Percentiles rank a stretch among this genome's conserved stretches.
phyloP scores from a whole-genome alignment of 2,888 invertebrate species.

The Brachyptera putata region DNA sequence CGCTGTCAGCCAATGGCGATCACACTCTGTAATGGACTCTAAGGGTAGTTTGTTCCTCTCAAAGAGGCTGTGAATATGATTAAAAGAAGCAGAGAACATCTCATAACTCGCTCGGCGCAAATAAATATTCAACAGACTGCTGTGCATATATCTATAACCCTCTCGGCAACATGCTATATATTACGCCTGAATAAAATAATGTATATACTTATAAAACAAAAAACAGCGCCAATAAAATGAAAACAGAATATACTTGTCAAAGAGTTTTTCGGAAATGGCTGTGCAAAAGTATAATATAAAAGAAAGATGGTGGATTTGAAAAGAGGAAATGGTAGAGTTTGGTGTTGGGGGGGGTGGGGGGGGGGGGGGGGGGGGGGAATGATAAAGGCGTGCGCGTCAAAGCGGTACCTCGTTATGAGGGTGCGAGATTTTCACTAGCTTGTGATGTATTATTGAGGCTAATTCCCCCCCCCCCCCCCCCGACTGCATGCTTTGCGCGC shows the following conservation, averaged over 20 bases:
- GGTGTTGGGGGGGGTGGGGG: neutral
- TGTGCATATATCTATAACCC: neutral
- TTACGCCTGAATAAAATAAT: conserved; percentile 31
- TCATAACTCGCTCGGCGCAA: neutral
- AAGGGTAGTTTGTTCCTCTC: conserved; percentile 7
- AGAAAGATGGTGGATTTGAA: conserved; percentile 11
- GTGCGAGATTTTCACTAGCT: conserved; percentile 19
- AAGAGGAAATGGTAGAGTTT: neutral
- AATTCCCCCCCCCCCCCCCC: conserved; percentile 28
- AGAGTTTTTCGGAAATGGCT: conserved; percentile 4
- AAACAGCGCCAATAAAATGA: conserved; percentile 19
- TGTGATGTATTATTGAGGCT: conserved; percentile 32
- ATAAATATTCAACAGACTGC: conserved; percentile 10
- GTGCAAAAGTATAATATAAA: conserved; percentile 6
- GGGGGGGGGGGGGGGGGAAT: neutral
- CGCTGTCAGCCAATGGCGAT: too few species aligned
- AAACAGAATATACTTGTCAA: conserved; percentile 8
- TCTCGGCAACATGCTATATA: neutral
- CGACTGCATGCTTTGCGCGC: neutral
- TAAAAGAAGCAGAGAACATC: neutral
- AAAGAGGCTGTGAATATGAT: too few species aligned
- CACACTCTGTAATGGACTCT: conserved; percentile 4
- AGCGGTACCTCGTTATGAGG: conserved; percentile 25
- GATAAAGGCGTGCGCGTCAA: conserved; percentile 23
- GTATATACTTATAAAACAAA: conserved; percentile 27